These are phyloP conservation scores for Myotis daubentonii DNA, from an alignment of 2,797 vertebrate species.

Conservation along the genomic window DNA sequence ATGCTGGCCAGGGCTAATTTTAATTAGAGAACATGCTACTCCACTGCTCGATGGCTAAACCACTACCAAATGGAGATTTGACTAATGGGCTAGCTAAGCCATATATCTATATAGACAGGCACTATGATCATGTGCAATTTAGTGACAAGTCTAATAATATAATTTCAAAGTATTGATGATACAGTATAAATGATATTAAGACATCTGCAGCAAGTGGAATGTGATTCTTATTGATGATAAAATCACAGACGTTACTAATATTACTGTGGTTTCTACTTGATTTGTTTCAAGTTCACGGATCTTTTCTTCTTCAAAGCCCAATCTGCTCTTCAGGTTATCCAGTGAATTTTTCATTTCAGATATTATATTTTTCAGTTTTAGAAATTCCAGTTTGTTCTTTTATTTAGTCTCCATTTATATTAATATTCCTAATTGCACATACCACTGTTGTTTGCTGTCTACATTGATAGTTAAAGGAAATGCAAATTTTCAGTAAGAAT, in stretches of 20 bases:
- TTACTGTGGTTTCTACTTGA: not conserved
- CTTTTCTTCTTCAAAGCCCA: conserved; percentile 19
- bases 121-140: not conserved
- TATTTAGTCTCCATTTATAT: not conserved
- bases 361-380: not conserved
- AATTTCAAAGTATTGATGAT: not conserved
- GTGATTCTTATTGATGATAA: not conserved
- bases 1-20: not conserved
- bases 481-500: not conserved
- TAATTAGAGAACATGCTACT: not conserved
- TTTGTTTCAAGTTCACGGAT: not conserved
- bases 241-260: not conserved
- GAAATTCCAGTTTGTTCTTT: not conserved
- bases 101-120: not conserved
- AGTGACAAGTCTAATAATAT: not conserved
- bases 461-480: not conserved
- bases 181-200: not conserved
- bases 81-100: not conserved
- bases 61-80: not conserved
- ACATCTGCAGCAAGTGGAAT: not conserved
- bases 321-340: not conserved
- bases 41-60: not conserved
- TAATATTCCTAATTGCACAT: not conserved
- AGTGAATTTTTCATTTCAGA: conserved; percentile 8
- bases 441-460: not conserved